Evolutionary conservation across 2,888 invertebrate genomes (phyloP), one percentile per base, ranked within the genome.

Genomic region (Scrobipalpa costella): DNA sequence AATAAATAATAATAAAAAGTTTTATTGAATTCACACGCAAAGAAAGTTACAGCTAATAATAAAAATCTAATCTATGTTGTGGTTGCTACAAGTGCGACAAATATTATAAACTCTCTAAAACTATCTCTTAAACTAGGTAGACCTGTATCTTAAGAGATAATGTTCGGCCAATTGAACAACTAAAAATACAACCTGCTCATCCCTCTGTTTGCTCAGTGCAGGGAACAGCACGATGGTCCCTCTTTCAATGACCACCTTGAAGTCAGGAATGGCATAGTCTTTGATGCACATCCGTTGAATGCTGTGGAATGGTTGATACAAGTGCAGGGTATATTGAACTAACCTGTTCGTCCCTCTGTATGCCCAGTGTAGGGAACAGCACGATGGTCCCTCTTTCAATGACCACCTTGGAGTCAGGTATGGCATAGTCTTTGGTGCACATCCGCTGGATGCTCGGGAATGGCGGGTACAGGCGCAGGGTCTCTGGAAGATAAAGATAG

Each of bases 301-400:
- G 69, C 81, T 88, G 11, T 90, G 90, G 69, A 90, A 90, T 0
- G 90, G 90, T 0, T 90, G 90, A 67, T 91, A 90, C 13, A 90
- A 77, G 0, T 90, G 84, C 1, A 91, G 76, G 0, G 87, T 90
- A n/a, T n/a, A 36, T 11, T 36, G 36, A 1, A 50, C 17, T 57
- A 9, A 88, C 90, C 86, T 86, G 81, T 64, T 88, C 88, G 38
- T 91, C 90, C 55, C 90, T 80, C 66, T 90, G 91, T 64, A 91
- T 81, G 15, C 83, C 91, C 38, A 90, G 73, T 0, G 88, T 90
- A 0, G 91, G 91, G 72, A 90, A 90, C 27, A 91, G 74, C 0
- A 90, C 83, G 17, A 90, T 83, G 50, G 90, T 90, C 2, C 88
- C 90, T 27, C 73, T 73, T 68, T 88, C 84, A 27, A 91, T 77